Evolutionary conservation across 2,797 vertebrate genomes (phyloP), one percentile per base, ranked within the genome.

Genomic region (Lutjanus argentimaculatus): DNA sequence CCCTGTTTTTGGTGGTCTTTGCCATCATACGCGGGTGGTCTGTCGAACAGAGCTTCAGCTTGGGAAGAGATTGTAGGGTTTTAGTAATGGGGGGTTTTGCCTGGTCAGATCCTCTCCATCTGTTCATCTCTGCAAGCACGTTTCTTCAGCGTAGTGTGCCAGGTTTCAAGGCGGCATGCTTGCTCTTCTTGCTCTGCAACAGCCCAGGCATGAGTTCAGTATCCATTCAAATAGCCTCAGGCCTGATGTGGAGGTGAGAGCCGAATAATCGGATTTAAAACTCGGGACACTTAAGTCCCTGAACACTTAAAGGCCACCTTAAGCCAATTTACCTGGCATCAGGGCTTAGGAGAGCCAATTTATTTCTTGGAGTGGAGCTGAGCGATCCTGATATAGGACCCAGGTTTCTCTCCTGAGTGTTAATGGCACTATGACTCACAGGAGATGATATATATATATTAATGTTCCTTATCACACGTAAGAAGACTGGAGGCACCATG

Each of bases 271-370:
- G 70, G 93, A 95, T 96, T 95, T 95, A 91, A 94, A 92, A 94
- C 88, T 92, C 73, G 40, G 90, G 91, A 92, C 90, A 87, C 91
- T 92, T 90, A 91, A 95, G 88, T 94, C 93, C 88, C 92, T 73
- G 79, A 92, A 94, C 90, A 89, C 86, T 95, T 94, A 93, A 94
- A 95, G 92, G 91, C 90, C 91, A 95, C 88, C 92, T 87, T 94
- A 95, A 96, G 94, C 94, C 94, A 94, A 95, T 95, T 95, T 95
- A 94, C 95, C 93, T 94, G 92, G 88, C 93, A 92, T 91, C 87
- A 58, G 85, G 92, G 87, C 91, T 93, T 94, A 93, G 86, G 89
- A 91, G 88, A 92, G 91, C 70, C 91, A 94, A 92, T 95, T 95
- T 93, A 94, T 94, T 93, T 93, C 92, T 90, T 85, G 88, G 88